phyloP scores from a whole-genome alignment of 2,888 invertebrate species.

The Pyralis farinalis region DNA sequence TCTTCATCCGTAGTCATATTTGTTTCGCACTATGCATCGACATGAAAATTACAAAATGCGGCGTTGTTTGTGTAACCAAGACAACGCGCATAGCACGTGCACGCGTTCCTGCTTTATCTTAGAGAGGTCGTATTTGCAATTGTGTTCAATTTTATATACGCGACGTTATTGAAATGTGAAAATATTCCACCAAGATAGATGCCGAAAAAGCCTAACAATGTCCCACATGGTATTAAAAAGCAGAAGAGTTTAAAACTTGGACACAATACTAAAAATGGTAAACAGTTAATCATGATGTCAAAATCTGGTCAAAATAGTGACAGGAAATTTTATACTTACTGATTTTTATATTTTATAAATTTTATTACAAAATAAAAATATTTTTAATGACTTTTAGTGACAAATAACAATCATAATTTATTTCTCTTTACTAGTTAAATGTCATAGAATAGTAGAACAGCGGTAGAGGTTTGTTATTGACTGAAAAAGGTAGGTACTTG shows the following conservation, averaged over 20 bases:
- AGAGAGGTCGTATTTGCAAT: slow-evolving; percentile 30
- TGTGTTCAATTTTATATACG: slow-evolving; percentile 32
- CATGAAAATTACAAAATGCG: slow-evolving; percentile 3
- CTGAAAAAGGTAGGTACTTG: no score
- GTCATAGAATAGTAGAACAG: no score
- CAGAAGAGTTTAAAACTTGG: slow-evolving; percentile 51
- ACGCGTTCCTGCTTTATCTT: slow-evolving; percentile 12
- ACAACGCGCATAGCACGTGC: background rate
- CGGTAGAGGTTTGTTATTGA: no score
- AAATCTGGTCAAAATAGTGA: no score
- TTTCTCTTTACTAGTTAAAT: no score
- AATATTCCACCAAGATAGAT: slow-evolving; percentile 38
- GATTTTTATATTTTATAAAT: no score
- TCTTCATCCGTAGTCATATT: slow-evolving; percentile 67
- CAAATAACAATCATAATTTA: no score
- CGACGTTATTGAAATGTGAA: slow-evolving; percentile 28
- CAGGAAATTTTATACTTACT: no score
- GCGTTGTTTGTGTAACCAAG: slow-evolving; percentile 23
- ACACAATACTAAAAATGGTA: slow-evolving; percentile 35
- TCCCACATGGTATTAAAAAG: slow-evolving; percentile 42
- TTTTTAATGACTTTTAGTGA: no score
- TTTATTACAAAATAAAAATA: no score
- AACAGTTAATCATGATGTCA: slow-evolving; percentile 31
- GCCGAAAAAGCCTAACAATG: slow-evolving; percentile 37
- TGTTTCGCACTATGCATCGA: slow-evolving; percentile 2